phyloP scores from a whole-genome alignment of 2,888 invertebrate genomes.

The Notodonta dromedarius region DNA sequence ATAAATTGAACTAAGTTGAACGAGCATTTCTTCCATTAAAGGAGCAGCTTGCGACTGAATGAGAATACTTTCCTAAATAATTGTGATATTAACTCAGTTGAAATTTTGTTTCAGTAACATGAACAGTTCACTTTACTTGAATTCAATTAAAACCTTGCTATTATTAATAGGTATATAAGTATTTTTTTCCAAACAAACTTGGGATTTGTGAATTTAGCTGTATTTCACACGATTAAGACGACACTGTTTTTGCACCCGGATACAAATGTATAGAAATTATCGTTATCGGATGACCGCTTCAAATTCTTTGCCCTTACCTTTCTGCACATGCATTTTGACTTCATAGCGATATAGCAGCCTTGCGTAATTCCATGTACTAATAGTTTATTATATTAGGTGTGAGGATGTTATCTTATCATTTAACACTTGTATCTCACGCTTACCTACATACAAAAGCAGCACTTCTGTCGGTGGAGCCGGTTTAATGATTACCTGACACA shows the following conservation, averaged over 20 bases:
- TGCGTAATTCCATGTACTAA: not conserved
- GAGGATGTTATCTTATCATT: not conserved
- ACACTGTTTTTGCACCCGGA: no score
- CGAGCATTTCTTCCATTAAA: conserved; percentile 62
- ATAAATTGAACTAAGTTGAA: conserved; percentile 70
- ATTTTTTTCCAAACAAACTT: no score
- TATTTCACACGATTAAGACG: no score
- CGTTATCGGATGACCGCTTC: no score
- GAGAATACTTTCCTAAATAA: conserved; percentile 50
- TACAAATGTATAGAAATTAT: no score
- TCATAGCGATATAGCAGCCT: no score
- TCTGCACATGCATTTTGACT: no score
- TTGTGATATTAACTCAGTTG: conserved; percentile 32
- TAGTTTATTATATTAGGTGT: not conserved
- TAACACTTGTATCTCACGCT: not conserved
- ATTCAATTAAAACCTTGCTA: not conserved
- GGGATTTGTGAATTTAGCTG: no score
- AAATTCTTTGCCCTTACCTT: no score
- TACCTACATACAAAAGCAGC: not conserved
- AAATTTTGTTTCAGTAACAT: conserved; percentile 13
- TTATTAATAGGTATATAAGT: not conserved
- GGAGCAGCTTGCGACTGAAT: conserved; percentile 47
- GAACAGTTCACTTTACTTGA: no score
- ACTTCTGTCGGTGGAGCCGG: not conserved
- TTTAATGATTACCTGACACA: not conserved